These are phyloP conservation scores for Monochamus alternatus DNA, from an alignment of 2,888 invertebrate genomes.

Conservation along the genomic window DNA sequence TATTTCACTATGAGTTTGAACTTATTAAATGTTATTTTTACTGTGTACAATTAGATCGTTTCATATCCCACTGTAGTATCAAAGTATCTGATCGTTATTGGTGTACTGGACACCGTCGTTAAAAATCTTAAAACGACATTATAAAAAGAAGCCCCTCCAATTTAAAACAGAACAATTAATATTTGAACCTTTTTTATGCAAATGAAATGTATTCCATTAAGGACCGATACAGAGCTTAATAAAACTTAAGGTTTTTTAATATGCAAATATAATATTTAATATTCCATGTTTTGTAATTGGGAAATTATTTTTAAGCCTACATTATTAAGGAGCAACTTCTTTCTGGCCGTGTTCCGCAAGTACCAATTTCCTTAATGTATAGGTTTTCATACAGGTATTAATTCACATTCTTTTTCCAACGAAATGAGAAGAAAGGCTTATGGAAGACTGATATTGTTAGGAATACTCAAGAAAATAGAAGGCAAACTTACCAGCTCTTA, in stretches of 20 bases:
- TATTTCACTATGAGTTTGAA: too few relatives aligned
- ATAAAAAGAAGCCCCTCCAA: conserved; percentile 32
- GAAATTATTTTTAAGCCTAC: conserved; percentile 60
- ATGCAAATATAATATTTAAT: conserved; percentile 62
- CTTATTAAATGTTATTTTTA: too few relatives aligned
- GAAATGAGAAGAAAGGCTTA: too few relatives aligned
- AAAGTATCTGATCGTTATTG: too few relatives aligned
- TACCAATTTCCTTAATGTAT: conserved; percentile 15
- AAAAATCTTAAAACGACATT: too few relatives aligned
- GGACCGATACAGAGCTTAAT: conserved; percentile 62
- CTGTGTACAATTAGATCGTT: too few relatives aligned
- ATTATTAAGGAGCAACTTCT: conserved; percentile 49
- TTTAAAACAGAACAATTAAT: conserved; percentile 52
- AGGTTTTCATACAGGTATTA: conserved; percentile 5
- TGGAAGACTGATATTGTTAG: too few relatives aligned
- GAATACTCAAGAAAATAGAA: too few relatives aligned
- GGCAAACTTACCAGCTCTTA: too few relatives aligned
- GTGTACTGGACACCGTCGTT: too few relatives aligned
- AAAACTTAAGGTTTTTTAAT: conserved; percentile 60
- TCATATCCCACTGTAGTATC: too few relatives aligned
- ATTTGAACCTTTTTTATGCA: conserved; percentile 55
- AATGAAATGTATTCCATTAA: conserved; percentile 61
- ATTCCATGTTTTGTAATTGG: conserved; percentile 65
- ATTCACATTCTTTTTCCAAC: too few relatives aligned
- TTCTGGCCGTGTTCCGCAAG: conserved; percentile 28